Percentiles rank a stretch among this genome's conserved stretches.
Evolutionary conservation across 35 echinoderm and acorn worm species (phyloP).

Genomic region (Acanthaster planci): DNA sequence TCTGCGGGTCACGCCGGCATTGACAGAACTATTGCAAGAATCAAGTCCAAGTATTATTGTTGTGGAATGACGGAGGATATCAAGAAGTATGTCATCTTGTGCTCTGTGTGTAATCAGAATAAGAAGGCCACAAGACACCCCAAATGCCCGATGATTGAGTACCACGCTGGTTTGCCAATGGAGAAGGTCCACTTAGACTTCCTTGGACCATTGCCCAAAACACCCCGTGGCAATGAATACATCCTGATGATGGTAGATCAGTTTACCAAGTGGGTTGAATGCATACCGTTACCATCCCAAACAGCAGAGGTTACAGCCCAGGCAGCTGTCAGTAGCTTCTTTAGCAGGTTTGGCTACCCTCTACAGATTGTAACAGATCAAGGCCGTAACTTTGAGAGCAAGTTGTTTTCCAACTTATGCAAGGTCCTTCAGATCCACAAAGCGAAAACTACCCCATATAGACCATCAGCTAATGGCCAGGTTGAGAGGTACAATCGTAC

Average conservation of each 20-base stretch:
- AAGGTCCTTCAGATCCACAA: slow-evolving; percentile 36
- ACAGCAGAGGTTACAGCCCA: slow-evolving; percentile 40
- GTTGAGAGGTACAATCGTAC: slow-evolving; percentile 73
- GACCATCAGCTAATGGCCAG: slow-evolving; percentile 58
- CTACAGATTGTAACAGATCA: slow-evolving; percentile 47
- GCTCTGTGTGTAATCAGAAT: slow-evolving; percentile 42
- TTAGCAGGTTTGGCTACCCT: slow-evolving; percentile 60
- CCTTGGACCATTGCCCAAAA: slow-evolving; percentile 43
- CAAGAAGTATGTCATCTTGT: slow-evolving; percentile 5
- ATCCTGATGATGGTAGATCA: slow-evolving; percentile 36
- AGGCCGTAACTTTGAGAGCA: slow-evolving; percentile 46
- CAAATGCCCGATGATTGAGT: slow-evolving; percentile 23
- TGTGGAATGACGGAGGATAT: slow-evolving; percentile 52
- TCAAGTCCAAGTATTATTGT: slow-evolving; percentile 48
- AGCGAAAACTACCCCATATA: slow-evolving; percentile 65
- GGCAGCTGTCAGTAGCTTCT: slow-evolving; percentile 37
- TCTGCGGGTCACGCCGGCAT: slow-evolving; percentile 60
- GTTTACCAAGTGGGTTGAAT: slow-evolving; percentile 54
- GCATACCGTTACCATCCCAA: slow-evolving; percentile 30
- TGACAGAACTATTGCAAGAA: background rate
- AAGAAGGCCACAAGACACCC: slow-evolving; percentile 31
- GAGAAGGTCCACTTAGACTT: slow-evolving; percentile 53
- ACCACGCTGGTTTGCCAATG: slow-evolving; percentile 39
- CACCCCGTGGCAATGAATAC: slow-evolving; percentile 37
- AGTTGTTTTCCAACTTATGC: slow-evolving; percentile 39